Base-by-base conservation (phyloP, 92 coral and sea anemone genomes). In the Diadumene lineata region DNA sequence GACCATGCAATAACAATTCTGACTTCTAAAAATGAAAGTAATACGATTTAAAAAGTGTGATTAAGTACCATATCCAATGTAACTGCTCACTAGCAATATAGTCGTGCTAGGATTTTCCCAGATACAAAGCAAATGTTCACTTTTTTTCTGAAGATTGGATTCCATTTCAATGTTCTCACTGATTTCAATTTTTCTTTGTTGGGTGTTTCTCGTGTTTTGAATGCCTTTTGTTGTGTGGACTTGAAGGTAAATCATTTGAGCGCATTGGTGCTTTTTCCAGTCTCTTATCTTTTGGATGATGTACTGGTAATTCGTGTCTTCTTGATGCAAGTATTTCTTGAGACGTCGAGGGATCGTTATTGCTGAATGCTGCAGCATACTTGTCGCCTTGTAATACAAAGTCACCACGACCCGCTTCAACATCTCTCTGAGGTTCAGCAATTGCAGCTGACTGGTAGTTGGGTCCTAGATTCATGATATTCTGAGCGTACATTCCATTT, bases 211-310 rank as follows among this genome's bases (percentile, higher is more conserved):
- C 31, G 29, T 58, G 23, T 58, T 58, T 10, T 23, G 3, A 25
- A 6, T n/a, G n/a, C n/a, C n/a, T 58, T 25, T 26, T 27, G 18
- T 72, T 34, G 26, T 80, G 43, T 0, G 69, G 43, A 38, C 2
- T 74, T 53, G 18, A 13, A 3, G 69, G 79, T 21, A 50, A 16
- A 28, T 74, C 61, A 21, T 46, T 74, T 7, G 70, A 60, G 15
- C 79, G 79, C 79, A 61, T 74, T 11, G 79, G 79, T 46, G 70
- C 43, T 31, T 74, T 74, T 38, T 22, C 30, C 17, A n/a, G 29
- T 11, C 1, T 61, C n/a, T 38, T 43, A 43, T 48, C 29, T 34
- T 23, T 34, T 48, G 43, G 43, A 27, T 62, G 69, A 13, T 64
- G 60, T 0, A 3, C 18, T 18, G 82, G 82, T 27, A 70, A 43